Base-by-base conservation (phyloP, 1,140 invertebrate species). In the Cryptotermes secundus region DNA sequence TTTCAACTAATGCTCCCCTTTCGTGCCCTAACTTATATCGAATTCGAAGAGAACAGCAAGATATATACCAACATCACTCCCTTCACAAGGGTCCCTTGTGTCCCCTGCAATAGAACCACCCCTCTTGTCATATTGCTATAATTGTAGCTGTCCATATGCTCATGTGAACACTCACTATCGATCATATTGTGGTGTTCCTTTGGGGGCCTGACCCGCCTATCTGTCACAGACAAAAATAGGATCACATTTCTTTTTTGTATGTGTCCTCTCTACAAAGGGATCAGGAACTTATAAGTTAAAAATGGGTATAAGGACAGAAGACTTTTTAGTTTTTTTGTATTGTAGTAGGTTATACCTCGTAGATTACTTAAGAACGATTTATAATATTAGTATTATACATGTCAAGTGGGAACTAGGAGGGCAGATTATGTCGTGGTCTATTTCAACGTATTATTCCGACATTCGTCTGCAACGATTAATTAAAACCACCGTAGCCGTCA, bases 141-240 rank as follows among this genome's bases (percentile, higher is more conserved):
- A 72, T 72, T n/a, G 26, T 72, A 72, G n/a, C 59, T 72, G 59
- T 72, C 59, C 59, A 72, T 72, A 72, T 72, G 59, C 59, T n/a
- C 59, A 72, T 31, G 16, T 4, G n/a, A 31, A 72, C 59, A 65
- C n/a, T 65, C n/a, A 65, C 59, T n/a, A 65, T n/a, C 59, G 59
- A 72, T 72, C 59, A 72, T 16, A 72, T 72, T 72, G 26, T 72
- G n/a, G n/a, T n/a, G 59, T 26, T 49, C 16, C 14, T 12, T 49
- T 19, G 45, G 38, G 59, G 59, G 59, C 26, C 26, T 26, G 59
- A 12, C 45, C 19, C 3, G 26, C n/a, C 31, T 72, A 72, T 72
- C 59, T 72, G 59, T 72, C 59, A 72, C 59, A 7, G n/a, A 72
- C 59, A 72, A 72, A 72, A 72, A 72, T 72, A 26, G 26, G 59